Percentiles rank a stretch among this genome's conserved stretches.
These are phyloP conservation scores for Naja naja DNA, from an alignment of 2,113 vertebrate species.

Conservation along the genomic window DNA sequence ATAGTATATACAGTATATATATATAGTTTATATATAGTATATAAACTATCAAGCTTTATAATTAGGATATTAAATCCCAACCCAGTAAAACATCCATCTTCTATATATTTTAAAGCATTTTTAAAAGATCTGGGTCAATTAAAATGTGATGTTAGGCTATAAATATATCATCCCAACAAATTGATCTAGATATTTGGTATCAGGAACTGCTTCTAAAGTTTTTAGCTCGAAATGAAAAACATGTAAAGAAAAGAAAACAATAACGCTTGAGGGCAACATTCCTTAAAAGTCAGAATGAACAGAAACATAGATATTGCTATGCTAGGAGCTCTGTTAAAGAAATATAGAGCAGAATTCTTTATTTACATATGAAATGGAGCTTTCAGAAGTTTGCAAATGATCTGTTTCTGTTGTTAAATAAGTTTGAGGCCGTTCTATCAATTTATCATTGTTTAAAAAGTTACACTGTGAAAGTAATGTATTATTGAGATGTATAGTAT, in stretches of 20 bases:
- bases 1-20: no score
- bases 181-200: background rate
- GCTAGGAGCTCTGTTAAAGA: slow-evolving; percentile 6
- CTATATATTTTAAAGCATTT: background rate
- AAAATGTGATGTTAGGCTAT: background rate
- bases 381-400: slow-evolving; percentile 55
- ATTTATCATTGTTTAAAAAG: slow-evolving; percentile 72
- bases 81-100: background rate
- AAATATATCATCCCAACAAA: background rate
- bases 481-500: slow-evolving; percentile 79
- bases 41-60: no score
- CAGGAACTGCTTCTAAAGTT: background rate
- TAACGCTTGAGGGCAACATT: background rate
- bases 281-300: slow-evolving; percentile 10
- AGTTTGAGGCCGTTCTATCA: slow-evolving; percentile 47
- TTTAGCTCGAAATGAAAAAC: background rate
- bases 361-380: slow-evolving; percentile 11
- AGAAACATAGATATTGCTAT: background rate
- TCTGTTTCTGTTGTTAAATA: slow-evolving; percentile 64
- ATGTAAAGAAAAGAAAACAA: slow-evolving; percentile 10
- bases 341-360: background rate
- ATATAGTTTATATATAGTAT: no score
- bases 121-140: background rate
- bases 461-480: slow-evolving; percentile 68
- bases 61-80: background rate